These are phyloP conservation scores for Myotis daubentonii DNA, from an alignment of 2,797 vertebrate species.

Conservation along the genomic window DNA sequence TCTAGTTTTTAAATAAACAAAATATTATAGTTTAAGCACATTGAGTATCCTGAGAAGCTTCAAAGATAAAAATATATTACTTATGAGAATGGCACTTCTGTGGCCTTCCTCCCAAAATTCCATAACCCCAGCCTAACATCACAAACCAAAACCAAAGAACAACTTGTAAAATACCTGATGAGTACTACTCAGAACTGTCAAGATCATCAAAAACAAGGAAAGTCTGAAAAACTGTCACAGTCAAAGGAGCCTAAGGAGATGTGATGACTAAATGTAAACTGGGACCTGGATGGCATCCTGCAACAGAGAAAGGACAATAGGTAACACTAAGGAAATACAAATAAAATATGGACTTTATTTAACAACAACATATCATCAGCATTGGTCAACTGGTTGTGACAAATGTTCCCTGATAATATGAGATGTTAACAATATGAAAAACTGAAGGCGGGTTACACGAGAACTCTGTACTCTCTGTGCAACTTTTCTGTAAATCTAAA, in stretches of 20 bases:
- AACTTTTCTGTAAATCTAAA: conserved; percentile 37
- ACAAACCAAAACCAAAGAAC: conserved; percentile 3
- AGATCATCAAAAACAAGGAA: not conserved
- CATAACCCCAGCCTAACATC: not conserved
- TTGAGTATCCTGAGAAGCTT: not conserved
- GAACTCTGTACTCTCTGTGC: not conserved
- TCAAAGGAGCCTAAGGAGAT: not conserved
- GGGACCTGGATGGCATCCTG: not conserved
- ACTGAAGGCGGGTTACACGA: not conserved
- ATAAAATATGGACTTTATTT: not conserved
- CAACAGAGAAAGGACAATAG: not conserved
- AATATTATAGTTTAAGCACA: conserved; percentile 14
- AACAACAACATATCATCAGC: not conserved
- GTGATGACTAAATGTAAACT: not conserved
- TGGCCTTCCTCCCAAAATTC: not conserved
- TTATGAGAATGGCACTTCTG: not conserved
- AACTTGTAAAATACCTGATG: not conserved
- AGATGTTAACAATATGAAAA: not conserved
- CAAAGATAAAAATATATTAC: conserved; percentile 67
- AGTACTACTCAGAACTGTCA: not conserved
- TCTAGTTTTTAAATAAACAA: not conserved
- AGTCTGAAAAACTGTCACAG: not conserved
- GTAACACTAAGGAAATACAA: not conserved
- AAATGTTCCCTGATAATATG: not conserved
- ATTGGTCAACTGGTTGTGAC: not conserved